Evolutionary conservation across 2,888 invertebrate genomes (phyloP), one percentile per base, ranked within the genome.

Genomic region (Agrenia bidenticulata): DNA sequence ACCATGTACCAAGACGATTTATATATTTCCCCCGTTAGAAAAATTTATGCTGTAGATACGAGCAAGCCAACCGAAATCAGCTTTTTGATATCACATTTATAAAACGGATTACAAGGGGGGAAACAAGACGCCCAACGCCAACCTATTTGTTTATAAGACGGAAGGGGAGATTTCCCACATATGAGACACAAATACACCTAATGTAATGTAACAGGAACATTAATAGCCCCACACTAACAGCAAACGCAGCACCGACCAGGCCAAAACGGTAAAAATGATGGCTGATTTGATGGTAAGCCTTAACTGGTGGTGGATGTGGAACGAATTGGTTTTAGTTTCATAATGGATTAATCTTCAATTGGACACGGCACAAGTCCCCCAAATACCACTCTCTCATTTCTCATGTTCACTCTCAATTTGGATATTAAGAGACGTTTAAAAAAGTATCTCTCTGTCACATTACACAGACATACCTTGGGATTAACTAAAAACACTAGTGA

Each of bases 291-390:
- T 54, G 50, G 56, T 55, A 64, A 64, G 55, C 64, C 64, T 58
- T 58, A 58, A 58, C 42, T 41, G 62, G 23, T 41, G 41, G 57
- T 63, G 53, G 64, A 64, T 66, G 66, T 61, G 64, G 69, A 73
- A 73, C 71, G 73, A 71, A 73, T 73, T 41, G 62, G 23, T 41
- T 53, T 60, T 63, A 51, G 64, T 66, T 66, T 67, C 63, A 66
- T 70, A 73, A 73, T 73, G 73, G 73, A 73, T 73, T 73, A 73
- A 73, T 67, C 65, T 63, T 65, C 67, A 57, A 73, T 73, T 70
- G 63, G 73, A 66, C 65, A 63, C 67, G 66, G 66, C 68, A 58
- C 45, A 45, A 19, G n/a, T 45, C 45, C 45, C 45, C 45, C 51
- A 23, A 15, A 13, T 19, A 9, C 23, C 5, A 11, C 51, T 51